Percentiles rank a stretch among this genome's conserved stretches.
These are phyloP conservation scores for Knipowitschia caucasica DNA, from an alignment of 2,797 vertebrate species.

Conservation along the genomic window DNA sequence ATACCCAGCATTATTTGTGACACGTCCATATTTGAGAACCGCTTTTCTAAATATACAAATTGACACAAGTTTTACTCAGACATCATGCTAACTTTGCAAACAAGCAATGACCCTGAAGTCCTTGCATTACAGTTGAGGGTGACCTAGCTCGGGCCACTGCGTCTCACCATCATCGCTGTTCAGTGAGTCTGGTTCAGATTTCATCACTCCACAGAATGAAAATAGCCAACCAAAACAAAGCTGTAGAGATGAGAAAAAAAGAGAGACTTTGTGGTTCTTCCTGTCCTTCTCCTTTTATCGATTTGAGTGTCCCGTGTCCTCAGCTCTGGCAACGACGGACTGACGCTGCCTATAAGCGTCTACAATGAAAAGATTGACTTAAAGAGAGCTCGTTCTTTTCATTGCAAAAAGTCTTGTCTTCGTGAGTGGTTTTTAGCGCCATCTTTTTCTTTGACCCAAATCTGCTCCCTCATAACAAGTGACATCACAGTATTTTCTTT, in stretches of 20 bases:
- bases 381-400: constrained; percentile 4
- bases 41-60: not conserved
- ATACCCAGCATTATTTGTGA: no score
- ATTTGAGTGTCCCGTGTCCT: constrained; percentile 46
- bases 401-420: constrained; percentile 15
- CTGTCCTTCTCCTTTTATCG: constrained; percentile 44
- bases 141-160: not conserved
- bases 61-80: not conserved
- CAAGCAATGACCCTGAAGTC: not conserved
- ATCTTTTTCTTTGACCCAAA: constrained; percentile 33
- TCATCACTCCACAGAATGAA: constrained; percentile 20
- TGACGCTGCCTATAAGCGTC: constrained; percentile 15
- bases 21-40: no score
- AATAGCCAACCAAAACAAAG: constrained; percentile 28
- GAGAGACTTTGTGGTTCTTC: constrained; percentile 32
- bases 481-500: constrained; percentile 30
- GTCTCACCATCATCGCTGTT: constrained; percentile 16
- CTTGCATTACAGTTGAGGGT: not conserved
- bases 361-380: constrained; percentile 10
- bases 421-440: constrained; percentile 19
- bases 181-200: constrained; percentile 33
- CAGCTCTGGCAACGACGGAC: constrained; percentile 25
- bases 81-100: not conserved
- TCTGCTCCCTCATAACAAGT: constrained; percentile 7
- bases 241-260: constrained; percentile 16